Conservation (phyloP, 37 sponge, comb jelly and placozoan genomes). For the Corticium candelabrum region DNA sequence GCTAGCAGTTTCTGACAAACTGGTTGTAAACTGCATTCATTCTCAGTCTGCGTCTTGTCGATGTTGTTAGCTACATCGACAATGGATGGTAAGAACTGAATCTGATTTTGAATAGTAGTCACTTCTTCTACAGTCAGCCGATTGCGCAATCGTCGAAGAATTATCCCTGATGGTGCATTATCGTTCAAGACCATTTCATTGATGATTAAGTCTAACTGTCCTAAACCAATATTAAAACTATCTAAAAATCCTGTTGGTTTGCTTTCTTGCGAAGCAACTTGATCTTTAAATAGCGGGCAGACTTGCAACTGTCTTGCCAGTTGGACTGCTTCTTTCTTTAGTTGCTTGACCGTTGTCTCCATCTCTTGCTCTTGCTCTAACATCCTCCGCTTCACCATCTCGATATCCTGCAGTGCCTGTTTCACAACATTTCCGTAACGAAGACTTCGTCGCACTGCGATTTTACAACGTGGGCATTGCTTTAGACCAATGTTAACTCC, state of each 20-base stretch:
- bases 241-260: too few relatives aligned
- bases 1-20: neutral
- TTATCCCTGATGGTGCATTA: neutral
- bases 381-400: slow-evolving; percentile 47
- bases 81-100: slow-evolving; percentile 20
- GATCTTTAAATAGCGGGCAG: neutral
- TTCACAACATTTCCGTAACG: slow-evolving; percentile 79
- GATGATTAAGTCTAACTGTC: too few relatives aligned
- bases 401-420: slow-evolving; percentile 30
- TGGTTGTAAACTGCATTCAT: neutral
- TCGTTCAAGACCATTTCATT: too few relatives aligned
- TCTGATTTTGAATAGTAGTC: slow-evolving; percentile 20
- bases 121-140: neutral
- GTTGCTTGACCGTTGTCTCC: neutral
- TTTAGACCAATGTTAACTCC: slow-evolving; percentile 40
- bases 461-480: slow-evolving; percentile 68
- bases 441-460: slow-evolving; percentile 43
- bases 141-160: neutral
- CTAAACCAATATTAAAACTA: too few relatives aligned
- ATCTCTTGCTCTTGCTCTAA: neutral
- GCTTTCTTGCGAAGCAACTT: neutral
- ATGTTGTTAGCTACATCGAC: neutral
- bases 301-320: neutral
- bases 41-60: neutral
- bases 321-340: neutral